Evolutionary conservation across 2,888 invertebrate species (phyloP).

Genomic region (Fragum fragum): DNA sequence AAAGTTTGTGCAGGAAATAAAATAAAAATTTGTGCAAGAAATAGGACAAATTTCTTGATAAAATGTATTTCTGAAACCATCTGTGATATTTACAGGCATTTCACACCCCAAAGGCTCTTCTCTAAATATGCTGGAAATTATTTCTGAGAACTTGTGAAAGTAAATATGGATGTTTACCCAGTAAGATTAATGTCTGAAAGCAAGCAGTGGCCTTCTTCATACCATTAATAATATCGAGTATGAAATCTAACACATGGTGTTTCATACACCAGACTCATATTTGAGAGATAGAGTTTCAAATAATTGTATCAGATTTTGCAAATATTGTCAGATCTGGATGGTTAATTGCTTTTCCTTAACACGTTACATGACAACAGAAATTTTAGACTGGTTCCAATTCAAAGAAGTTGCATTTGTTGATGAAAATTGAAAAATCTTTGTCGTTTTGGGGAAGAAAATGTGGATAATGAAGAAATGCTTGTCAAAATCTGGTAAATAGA

Average conservation of each 20-base stretch:
- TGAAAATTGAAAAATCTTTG: no score
- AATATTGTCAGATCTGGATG: slow-evolving; percentile 7
- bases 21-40: no score
- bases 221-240: slow-evolving; percentile 11
- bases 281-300: neutral
- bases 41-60: no score
- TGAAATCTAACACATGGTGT: slow-evolving; percentile 13
- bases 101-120: neutral
- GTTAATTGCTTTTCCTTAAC: neutral
- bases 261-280: neutral
- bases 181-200: slow-evolving; percentile 17
- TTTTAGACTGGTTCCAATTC: no score
- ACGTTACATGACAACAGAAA: no score
- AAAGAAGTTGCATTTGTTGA: no score
- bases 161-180: neutral
- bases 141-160: neutral
- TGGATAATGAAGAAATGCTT: no score
- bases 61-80: no score
- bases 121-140: neutral
- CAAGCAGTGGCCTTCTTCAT: slow-evolving; percentile 5
- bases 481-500: no score
- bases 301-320: slow-evolving; percentile 3
- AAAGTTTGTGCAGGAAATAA: no score
- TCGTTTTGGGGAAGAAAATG: no score
- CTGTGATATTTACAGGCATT: neutral